Evolutionary conservation across 2,797 vertebrate species (phyloP).

Genomic region (Argya squamiceps): DNA sequence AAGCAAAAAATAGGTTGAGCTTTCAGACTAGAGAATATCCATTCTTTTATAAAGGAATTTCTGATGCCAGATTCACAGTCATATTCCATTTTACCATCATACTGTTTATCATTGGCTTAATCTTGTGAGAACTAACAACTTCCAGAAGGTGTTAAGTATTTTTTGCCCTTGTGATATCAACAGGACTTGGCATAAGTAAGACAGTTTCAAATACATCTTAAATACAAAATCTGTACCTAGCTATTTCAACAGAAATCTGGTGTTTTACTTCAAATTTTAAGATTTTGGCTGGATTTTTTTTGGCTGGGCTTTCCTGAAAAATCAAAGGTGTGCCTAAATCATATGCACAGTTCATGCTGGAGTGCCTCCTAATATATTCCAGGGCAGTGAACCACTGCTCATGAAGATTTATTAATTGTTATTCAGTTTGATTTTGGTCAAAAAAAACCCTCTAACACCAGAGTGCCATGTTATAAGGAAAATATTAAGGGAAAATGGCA

Average conservation of each 20-base stretch:
- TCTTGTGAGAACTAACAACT: not conserved
- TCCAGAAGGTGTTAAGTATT: not conserved
- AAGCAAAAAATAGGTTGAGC: not conserved
- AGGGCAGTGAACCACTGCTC: not conserved
- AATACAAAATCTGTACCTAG: not conserved
- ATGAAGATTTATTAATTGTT: not conserved
- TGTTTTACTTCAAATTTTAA: not conserved
- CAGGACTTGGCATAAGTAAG: not conserved
- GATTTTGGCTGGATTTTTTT: not conserved
- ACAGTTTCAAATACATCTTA: not conserved
- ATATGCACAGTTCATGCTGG: not conserved
- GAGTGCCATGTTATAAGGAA: not conserved
- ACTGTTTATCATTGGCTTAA: not conserved
- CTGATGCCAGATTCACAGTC: not conserved
- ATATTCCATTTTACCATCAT: not conserved
- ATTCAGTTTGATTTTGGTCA: not conserved
- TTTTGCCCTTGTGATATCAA: not conserved
- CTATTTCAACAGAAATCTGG: not conserved
- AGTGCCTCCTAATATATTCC: not conserved
- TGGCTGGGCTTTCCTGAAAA: not conserved
- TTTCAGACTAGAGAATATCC: not conserved
- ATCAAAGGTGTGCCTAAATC: not conserved
- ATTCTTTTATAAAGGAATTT: not conserved
- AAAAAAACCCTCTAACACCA: not conserved
- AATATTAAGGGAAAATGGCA: not conserved